Conservation (phyloP, 2,113 vertebrate species). For the Macquaria ambigua region DNA sequence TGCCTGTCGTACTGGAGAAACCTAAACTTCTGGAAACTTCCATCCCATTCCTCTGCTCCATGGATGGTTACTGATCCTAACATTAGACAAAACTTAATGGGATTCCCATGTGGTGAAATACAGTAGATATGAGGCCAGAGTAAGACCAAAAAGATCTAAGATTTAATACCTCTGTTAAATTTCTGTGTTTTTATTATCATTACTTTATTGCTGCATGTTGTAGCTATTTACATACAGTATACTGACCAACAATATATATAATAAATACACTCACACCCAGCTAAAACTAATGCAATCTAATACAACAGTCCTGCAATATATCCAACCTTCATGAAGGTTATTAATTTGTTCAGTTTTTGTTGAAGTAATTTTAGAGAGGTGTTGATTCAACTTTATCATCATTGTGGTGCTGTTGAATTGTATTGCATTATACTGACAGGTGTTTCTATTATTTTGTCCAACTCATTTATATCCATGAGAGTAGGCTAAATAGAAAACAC, state of each 20-base stretch:
- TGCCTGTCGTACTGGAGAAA: background rate
- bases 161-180: too few species aligned
- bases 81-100: background rate
- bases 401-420: background rate
- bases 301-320: background rate
- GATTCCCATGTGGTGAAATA: background rate
- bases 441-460: background rate
- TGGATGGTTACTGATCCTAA: background rate
- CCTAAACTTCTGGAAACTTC: background rate
- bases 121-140: background rate
- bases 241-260: background rate
- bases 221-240: background rate
- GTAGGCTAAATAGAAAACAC: background rate
- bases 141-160: background rate
- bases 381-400: background rate
- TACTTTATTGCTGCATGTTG: background rate
- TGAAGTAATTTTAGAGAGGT: background rate
- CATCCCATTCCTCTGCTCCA: background rate
- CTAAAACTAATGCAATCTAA: too few species aligned
- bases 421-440: background rate
- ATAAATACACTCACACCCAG: background rate
- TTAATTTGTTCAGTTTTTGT: background rate
- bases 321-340: background rate
- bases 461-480: background rate
- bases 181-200: too few species aligned